Evolutionary conservation across 1,140 invertebrate species (phyloP).

Genomic region (Musca vetustissima): DNA sequence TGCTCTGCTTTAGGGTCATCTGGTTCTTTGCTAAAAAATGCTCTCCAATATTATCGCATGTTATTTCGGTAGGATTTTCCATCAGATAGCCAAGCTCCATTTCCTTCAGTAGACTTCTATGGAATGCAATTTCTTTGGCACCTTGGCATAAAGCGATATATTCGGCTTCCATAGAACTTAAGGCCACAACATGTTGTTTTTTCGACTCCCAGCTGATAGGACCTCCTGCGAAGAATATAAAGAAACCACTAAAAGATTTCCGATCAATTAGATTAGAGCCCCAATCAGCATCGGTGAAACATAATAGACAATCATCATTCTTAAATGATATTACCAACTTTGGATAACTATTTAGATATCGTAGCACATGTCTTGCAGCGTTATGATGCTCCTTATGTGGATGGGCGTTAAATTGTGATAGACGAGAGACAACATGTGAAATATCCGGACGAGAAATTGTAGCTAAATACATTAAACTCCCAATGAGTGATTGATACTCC

Average conservation of each 20-base stretch:
- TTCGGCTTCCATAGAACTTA: slow-evolving; percentile 15
- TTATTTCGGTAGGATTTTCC: too few species aligned
- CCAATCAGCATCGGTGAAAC: slow-evolving; percentile 20
- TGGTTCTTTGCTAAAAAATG: too few species aligned
- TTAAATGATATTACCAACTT: too few species aligned
- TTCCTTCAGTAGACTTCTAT: not conserved
- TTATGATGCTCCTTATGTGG: slow-evolving; percentile 5
- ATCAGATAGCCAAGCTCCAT: not conserved
- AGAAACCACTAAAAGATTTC: slow-evolving; percentile 14
- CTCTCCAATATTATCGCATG: not conserved
- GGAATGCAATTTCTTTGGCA: slow-evolving; percentile 1
- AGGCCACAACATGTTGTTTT: not conserved
- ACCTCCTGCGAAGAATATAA: slow-evolving; percentile 8
- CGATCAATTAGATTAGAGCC: not conserved
- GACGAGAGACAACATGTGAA: slow-evolving; percentile 4
- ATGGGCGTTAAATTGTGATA: slow-evolving; percentile 13
- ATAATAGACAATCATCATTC: not conserved
- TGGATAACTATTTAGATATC: slow-evolving; percentile 9
- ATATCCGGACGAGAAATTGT: slow-evolving; percentile 23
- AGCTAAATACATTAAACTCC: slow-evolving; percentile 19
- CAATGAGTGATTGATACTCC: slow-evolving; percentile 18
- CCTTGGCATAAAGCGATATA: slow-evolving; percentile 11
- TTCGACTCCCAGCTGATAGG: slow-evolving; percentile 12
- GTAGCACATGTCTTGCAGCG: slow-evolving; percentile 21
- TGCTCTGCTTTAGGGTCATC: too few species aligned